Percentiles rank a stretch among this genome's conserved stretches.
phyloP scores from a whole-genome alignment of 53 echinoderm and acorn worm genomes.

The Temnopleurus reevesii region DNA sequence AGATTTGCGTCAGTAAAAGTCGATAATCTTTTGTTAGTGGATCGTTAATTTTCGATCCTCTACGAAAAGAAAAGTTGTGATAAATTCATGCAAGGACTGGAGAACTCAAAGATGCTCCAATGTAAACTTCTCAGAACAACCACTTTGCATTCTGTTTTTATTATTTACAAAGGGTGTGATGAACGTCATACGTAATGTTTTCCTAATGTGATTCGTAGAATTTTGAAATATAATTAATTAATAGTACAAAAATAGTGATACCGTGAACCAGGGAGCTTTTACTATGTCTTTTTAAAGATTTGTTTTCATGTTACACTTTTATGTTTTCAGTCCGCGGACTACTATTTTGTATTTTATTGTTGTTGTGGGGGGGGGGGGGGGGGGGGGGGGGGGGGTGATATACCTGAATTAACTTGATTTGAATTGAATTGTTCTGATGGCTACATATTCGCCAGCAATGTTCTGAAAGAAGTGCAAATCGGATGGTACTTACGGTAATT shows the following conservation, averaged over 20 bases:
- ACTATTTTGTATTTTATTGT: too few species aligned
- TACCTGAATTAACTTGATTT: too few species aligned
- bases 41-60: neutral
- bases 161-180: neutral
- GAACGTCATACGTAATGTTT: neutral
- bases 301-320: too few species aligned
- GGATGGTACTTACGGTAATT: too few species aligned
- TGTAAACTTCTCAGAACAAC: neutral
- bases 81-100: neutral
- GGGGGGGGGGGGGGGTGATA: too few species aligned
- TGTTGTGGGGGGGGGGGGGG: too few species aligned
- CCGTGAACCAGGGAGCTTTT: neutral
- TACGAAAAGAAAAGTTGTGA: neutral
- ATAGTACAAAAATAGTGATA: too few species aligned
- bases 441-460: too few species aligned
- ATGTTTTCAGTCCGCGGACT: too few species aligned
- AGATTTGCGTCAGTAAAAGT: neutral
- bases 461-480: too few species aligned
- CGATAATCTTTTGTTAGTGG: slow-evolving; percentile 3
- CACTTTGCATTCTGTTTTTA: neutral
- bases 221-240: neutral
- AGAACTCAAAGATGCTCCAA: neutral
- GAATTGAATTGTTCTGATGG: too few species aligned
- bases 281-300: too few species aligned
- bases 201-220: neutral